Evolutionary conservation across 2,888 invertebrate genomes (phyloP), one percentile per base, ranked within the genome.

Genomic region (Orgyia antiqua): DNA sequence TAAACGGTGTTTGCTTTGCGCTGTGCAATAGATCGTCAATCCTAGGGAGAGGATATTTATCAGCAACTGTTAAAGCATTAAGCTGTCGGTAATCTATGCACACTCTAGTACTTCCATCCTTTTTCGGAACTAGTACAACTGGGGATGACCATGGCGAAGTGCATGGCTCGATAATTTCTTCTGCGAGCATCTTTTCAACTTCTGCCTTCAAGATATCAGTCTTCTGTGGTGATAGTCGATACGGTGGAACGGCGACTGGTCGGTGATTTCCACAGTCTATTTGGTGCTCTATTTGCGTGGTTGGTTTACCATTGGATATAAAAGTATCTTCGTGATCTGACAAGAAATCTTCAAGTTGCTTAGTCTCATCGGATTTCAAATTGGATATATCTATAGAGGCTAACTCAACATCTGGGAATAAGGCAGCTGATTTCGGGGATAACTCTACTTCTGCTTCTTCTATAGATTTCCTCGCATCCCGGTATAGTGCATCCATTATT

Each of bases 11-110:
- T 0, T 44, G 39, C 13, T 56, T 59, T 0, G 57, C 52, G 1
- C 29, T 25, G 18, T 63, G 56, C 1, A 60, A 30, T 0, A 59
- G 23, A 21, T 58, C 56, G 10, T 74, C 74, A 23, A 74, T 66
- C 6, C 63, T 32, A 1, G 75, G 75, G 2, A 73, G 29, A 0
- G 69, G 71, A 29, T 76, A 76, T 43, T 45, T 15, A 48, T 53
- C 47, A 13, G 54, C 35, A 3, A 21, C 28, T 0, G 58, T 60
- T 2, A 55, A 38, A 0, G 39, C 27, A 23, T 56, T 54, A 1
- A 58, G 17, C 4, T 33, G 27, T 2, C 66, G 45, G 24, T 68
- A 72, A 28, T 71, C 68, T 0, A 69, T 38, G 32, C 73, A 69
- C 2, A 70, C 29, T 20, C 68, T 34, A 0, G 48, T 33, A 9